Base-by-base conservation (phyloP, 2,888 invertebrate species). In the Glyphotaelius pellucidus region DNA sequence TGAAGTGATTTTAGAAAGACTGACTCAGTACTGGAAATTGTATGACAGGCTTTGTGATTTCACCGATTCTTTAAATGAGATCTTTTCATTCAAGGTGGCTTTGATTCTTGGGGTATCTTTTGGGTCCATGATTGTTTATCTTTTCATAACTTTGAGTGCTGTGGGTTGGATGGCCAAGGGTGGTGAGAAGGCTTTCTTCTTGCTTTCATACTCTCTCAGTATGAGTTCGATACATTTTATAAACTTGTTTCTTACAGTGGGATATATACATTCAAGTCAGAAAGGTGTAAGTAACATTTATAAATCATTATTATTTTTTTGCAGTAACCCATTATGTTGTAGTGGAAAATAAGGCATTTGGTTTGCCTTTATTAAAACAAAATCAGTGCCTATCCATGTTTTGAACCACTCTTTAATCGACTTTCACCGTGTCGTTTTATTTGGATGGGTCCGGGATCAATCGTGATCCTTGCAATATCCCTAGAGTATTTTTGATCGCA, bases 1-100 rank as follows among this genome's bases (percentile, higher is more conserved):
- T 19, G 31, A 67, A 32, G 31, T 87, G 7, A 19, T 87, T 25
- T 30, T 9, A 0, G 52, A 87, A 35, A 87, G n/a, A 30, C 87
- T 87, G 11, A 67, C 67, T 32, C 19, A 19, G 32, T 87, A 87
- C 25, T 87, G 87, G 87, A 87, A 67, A 32, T 12, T 87, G 0
- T 87, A 67, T 19, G 87, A 87, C 32, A 52, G 67, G 31, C 14
- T 67, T 5, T 87, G 87, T 7, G 87, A 87, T 31, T 87, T 47
- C 30, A 86, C 42, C 12, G 42, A n/a, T 3, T 42, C 15, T 11
- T 19, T 86, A 3, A 86, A 86, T 42, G 42, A 86, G 42, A 86
- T 25, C 0, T 42, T 38, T 25, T n/a, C 42, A 12, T 86, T 86
- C 2, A 38, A 86, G n/a, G 85, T 86, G 11, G 25, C 9, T 12